Evolutionary conservation across 2,113 vertebrate species (phyloP), one percentile per base, ranked within the genome.

Genomic region (Hyperoodon ampullatus): DNA sequence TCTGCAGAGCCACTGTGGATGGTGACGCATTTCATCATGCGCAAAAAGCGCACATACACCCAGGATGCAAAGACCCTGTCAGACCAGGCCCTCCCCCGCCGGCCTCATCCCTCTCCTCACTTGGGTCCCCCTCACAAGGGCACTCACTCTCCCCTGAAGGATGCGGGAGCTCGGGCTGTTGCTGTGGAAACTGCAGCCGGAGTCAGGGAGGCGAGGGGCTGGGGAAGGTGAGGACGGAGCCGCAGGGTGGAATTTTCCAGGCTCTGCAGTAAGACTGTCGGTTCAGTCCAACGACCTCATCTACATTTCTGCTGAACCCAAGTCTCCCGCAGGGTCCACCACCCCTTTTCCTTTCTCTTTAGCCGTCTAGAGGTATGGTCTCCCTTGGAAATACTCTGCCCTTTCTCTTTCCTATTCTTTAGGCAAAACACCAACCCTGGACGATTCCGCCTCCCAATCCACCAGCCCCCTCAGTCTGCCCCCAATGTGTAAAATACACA

Each of bases 171-270:
- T 93, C 53, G 1, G 44, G 35, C 47, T 21, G 93, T 97, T 95
- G 83, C 87, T 83, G 66, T 95, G 96, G 97, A 95, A 77, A 97
- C 93, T 1, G 50, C 78, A 42, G 85, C 93, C 78, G 44, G 77
- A 24, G 33, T n/a, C 35, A 65, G 94, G 77, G 92, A 94, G 42
- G n/a, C 2, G 0, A 72, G 58, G 26, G 83, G 39, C 66, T 33
- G 47, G 4, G 66, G 19, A 61, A 24, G 53, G n/a, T 42, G 13
- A 24, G 10, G 44, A 14, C 26, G 28, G 65, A 89, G 77, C 61
- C 0, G 2, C 72, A 11, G 58, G 18, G 42, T 42, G 93, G 90
- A 74, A 88, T 88, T 93, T 93, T 75, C 81, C 82, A 74, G 94
- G 30, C 75, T 26, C 68, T 84, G 86, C 87, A 23, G 75, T 55